Percentiles rank a stretch among this genome's conserved stretches.
These are phyloP conservation scores for Acleris cristana DNA, from an alignment of 2,888 invertebrate species.

Conservation along the genomic window DNA sequence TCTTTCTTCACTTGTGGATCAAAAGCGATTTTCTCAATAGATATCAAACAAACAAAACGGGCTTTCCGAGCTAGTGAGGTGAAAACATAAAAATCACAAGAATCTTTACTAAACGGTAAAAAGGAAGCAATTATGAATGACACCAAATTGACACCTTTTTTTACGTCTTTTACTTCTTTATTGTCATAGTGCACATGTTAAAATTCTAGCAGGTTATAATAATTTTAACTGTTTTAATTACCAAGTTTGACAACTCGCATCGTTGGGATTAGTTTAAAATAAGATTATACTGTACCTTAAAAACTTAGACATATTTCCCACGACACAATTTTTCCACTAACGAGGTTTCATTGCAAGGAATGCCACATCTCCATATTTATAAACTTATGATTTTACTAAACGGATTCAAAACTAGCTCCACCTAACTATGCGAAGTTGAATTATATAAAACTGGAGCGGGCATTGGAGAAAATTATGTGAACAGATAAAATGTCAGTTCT, in stretches of 20 bases:
- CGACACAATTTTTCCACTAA: slow-evolving; percentile 2
- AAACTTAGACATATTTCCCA: neutral
- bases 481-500: slow-evolving; percentile 27
- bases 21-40: too few species aligned
- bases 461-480: slow-evolving; percentile 20
- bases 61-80: too few species aligned
- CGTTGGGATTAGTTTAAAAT: too few species aligned
- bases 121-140: neutral
- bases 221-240: neutral
- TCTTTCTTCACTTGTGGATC: too few species aligned
- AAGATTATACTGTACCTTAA: too few species aligned
- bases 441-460: slow-evolving; percentile 23
- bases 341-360: slow-evolving; percentile 17
- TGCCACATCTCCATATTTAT: slow-evolving; percentile 26
- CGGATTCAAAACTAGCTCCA: slow-evolving; percentile 27
- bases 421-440: slow-evolving; percentile 12
- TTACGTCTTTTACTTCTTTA: too few species aligned
- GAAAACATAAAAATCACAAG: neutral
- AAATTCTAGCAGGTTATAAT: too few species aligned
- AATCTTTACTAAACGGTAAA: neutral
- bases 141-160: too few species aligned
- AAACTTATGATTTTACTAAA: slow-evolving; percentile 29
- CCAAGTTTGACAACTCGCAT: neutral
- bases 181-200: too few species aligned
- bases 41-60: too few species aligned